Evolutionary conservation across 2,888 invertebrate genomes (phyloP), one percentile per base, ranked within the genome.

Genomic region (Cataglyphis altisquamis): DNA sequence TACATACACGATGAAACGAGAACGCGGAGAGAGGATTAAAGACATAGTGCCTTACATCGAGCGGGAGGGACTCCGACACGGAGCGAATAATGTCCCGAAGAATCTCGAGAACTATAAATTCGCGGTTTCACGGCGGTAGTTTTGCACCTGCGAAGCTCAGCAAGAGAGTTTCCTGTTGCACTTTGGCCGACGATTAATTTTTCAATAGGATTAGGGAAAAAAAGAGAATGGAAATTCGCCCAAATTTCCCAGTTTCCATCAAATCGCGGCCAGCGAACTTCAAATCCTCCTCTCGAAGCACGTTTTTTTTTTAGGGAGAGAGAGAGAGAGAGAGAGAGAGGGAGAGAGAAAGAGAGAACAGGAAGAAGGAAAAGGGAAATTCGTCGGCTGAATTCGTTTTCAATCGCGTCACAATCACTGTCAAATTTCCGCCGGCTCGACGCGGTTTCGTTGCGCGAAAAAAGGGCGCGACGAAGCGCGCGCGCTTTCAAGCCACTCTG

Each of bases 401-500:
- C 81, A 73, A 72, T 82, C 68, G 62, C 70, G 73, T 36, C 45
- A 75, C 87, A 86, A 89, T 89, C 88, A 86, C 72, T 62, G 80
- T 83, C 73, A 80, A 89, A 89, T 87, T 90, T 88, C 84, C 85
- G 84, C n/a, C 52, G 48, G 62, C 29, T 60, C 57, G 74, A 57
- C 18, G 45, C 77, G 57, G 66, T 74, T 86, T 86, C 82, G 80
- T 75, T 74, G 45, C 57, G 32, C 41, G 21, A 60, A 80, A 78
- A 67, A 52, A 60, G 25, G 12, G 70, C 41, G 32, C 70, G 10
- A 39, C 41, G 29, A 18, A 57, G 74, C 75, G 12, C 29, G 36
- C 29, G 36, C 45, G 80, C 57, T 88, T 89, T 84, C 84, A 83
- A 29, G 88, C 63, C 86, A 86, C 86, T 88, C 87, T 82, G 75